Evolutionary conservation across 1,140 invertebrate species (phyloP).

Genomic region (Drosophila ambigua): DNA sequence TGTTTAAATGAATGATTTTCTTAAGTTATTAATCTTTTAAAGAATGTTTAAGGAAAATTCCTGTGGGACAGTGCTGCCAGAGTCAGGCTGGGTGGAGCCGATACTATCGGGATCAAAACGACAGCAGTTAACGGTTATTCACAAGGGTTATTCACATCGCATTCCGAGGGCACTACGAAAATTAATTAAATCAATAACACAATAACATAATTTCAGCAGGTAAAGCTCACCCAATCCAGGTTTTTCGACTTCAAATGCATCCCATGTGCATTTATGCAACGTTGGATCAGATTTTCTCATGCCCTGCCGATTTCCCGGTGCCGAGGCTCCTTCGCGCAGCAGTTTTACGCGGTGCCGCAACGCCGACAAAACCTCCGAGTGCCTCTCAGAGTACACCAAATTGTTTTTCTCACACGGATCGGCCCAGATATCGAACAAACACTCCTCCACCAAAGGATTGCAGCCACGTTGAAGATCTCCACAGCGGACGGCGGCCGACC

Average conservation of each 20-base stretch:
- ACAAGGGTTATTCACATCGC: conserved; percentile 66
- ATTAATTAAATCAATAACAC: neutral
- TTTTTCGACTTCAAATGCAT: conserved; percentile 36
- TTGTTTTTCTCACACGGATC: conserved; percentile 92
- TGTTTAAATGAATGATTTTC: no score
- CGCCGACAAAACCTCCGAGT: conserved; percentile 39
- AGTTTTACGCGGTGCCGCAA: conserved; percentile 36
- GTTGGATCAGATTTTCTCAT: conserved; percentile 42
- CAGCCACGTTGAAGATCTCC: conserved; percentile 50
- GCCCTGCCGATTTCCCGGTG: conserved; percentile 38
- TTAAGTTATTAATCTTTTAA: neutral
- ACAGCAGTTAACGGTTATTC: neutral
- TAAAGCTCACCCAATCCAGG: conserved; percentile 30
- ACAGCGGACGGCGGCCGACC: conserved; percentile 84
- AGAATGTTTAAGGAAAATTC: neutral
- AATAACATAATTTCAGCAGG: no score
- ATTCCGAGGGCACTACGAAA: conserved; percentile 39
- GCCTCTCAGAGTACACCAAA: conserved; percentile 84
- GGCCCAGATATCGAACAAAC: conserved; percentile 89
- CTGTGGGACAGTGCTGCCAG: neutral
- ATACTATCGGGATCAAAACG: no score
- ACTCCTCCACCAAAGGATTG: conserved; percentile 86
- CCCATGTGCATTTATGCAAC: conserved; percentile 67
- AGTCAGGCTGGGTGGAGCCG: neutral
- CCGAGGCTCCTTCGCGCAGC: conserved; percentile 34